phyloP scores from a whole-genome alignment of 2,888 invertebrate genomes.

The Shargacucullia verbasci region DNA sequence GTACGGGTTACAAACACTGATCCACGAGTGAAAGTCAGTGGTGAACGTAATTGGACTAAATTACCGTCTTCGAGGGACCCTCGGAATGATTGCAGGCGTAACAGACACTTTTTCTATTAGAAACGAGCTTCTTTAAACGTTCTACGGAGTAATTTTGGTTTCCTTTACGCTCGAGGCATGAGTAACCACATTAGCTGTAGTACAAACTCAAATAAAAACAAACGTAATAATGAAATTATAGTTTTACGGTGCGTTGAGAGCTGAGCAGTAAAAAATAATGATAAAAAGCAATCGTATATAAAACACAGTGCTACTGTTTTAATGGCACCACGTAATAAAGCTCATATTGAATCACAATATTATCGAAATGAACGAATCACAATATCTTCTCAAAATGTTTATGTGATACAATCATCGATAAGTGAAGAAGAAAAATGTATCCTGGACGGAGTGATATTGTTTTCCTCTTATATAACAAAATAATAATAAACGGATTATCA shows the following conservation, averaged over 20 bases:
- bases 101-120: constrained; percentile 65
- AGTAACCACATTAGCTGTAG: constrained; percentile 32
- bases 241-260: constrained; percentile 34
- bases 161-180: constrained; percentile 33
- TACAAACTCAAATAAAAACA: constrained; percentile 37
- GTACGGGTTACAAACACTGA: constrained; percentile 55
- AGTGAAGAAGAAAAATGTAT: not conserved
- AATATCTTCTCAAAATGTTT: not conserved
- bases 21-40: constrained; percentile 66
- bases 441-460: constrained; percentile 21
- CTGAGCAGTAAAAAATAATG: constrained; percentile 30
- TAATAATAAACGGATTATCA: constrained; percentile 45
- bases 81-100: constrained; percentile 57
- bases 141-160: constrained; percentile 45
- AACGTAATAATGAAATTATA: constrained; percentile 44
- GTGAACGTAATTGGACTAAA: constrained; percentile 69
- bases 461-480: constrained; percentile 35
- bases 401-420: constrained; percentile 3
- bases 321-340: constrained; percentile 18
- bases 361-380: constrained; percentile 10
- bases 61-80: constrained; percentile 64
- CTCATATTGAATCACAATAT: constrained; percentile 17
- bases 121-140: constrained; percentile 45
- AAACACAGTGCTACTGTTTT: constrained; percentile 53
- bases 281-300: constrained; percentile 34